Percentiles rank a stretch among this genome's conserved stretches.
phyloP scores from a whole-genome alignment of 2,113 vertebrate genomes.

The Scopus umbretta region DNA sequence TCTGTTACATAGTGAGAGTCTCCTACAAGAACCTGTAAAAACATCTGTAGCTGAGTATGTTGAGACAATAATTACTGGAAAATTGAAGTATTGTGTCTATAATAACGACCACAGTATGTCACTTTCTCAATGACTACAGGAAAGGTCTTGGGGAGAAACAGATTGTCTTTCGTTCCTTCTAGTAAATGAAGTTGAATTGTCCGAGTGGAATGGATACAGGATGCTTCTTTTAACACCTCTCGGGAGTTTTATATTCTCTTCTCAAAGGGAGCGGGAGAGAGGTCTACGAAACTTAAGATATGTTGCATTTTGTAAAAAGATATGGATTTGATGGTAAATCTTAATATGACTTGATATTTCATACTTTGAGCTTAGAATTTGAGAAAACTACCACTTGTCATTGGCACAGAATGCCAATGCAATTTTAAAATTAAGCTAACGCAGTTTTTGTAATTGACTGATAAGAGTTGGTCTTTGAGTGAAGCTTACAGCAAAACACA shows the following conservation, averaged over 20 bases:
- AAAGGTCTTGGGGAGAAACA: neutral
- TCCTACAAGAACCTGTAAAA: neutral
- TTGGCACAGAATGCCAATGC: neutral
- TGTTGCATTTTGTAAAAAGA: neutral
- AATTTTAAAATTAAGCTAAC: neutral
- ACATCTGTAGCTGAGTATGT: neutral
- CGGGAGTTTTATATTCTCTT: neutral
- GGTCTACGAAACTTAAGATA: neutral
- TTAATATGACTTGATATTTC: neutral
- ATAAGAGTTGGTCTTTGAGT: neutral
- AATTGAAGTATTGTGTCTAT: neutral
- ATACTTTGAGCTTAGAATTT: neutral
- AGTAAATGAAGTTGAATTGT: neutral
- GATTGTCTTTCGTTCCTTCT: neutral
- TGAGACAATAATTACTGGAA: neutral
- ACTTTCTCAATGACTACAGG: neutral
- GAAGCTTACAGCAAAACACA: neutral
- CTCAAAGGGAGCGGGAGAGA: neutral
- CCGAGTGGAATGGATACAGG: neutral
- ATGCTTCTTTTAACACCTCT: neutral
- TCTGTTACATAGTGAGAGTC: neutral
- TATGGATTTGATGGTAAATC: neutral
- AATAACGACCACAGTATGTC: neutral
- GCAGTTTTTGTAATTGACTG: neutral
- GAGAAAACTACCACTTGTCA: neutral